Base-by-base conservation (phyloP, 2,888 invertebrate species). In the Microctonus aethiopoides region DNA sequence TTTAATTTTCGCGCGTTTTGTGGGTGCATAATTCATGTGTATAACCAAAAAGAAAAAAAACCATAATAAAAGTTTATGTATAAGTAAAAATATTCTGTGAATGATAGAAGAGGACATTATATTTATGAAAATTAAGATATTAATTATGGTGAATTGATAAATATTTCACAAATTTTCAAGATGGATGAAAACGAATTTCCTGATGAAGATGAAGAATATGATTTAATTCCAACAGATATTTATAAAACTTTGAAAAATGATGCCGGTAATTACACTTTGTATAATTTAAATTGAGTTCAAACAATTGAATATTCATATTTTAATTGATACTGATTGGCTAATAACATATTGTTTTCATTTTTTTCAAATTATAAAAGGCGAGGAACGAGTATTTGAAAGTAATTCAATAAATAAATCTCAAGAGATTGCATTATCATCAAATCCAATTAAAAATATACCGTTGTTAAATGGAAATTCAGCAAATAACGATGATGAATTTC, bases 161-260 rank as follows among this genome's bases (percentile, higher is more conserved):
- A 7, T 6, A n/a, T 32, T 32, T 57, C 7, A 2, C 2, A 24
- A 60, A 20, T 13, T 65, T 29, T 26, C 36, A 76, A 63, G 67
- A 86, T 85, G 84, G 78, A 81, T 68, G 46, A 20, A 13, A 73
- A 71, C 29, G 86, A 87, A 67, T 87, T 83, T 76, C 86, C 86
- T 2, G 83, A 87, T 77, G 77, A 81, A 0, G 86, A 87, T n/a
- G 87, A 88, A 70, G 87, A 87, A 69, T 88, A 79, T 72, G 88
- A 88, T 72, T 77, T 86, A 46, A 69, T 84, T 62, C 82, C 86
- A 67, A 82, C 82, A 22, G 85, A 85, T 66, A 86, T 86, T 52
- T 78, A 84, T 63, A 86, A 87, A 73, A 61, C 83, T 70, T 75
- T 87, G 72, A 77, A 78, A 72, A 87, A 87, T 76, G 59, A 84